Conservation (phyloP, 1,140 invertebrate species). For the Caerostris extrusa region DNA sequence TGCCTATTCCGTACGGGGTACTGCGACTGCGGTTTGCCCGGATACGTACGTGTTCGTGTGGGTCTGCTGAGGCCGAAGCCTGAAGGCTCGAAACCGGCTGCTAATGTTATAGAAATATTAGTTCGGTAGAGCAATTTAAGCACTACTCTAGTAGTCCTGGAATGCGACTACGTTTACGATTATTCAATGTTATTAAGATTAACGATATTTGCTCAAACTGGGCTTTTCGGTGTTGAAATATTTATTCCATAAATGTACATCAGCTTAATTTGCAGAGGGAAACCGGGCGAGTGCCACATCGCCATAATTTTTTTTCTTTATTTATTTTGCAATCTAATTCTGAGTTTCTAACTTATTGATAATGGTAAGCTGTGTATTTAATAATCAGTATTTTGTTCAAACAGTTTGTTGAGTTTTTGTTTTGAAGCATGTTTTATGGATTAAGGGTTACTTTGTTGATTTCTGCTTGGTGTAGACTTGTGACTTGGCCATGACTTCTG, state of each 20-base stretch:
- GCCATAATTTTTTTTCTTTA: slow-evolving; percentile 53
- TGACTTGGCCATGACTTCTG: slow-evolving; percentile 76
- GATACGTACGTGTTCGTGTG: slow-evolving; percentile 73
- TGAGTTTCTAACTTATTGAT: slow-evolving; percentile 56
- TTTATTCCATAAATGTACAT: slow-evolving; percentile 68
- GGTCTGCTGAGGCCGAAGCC: slow-evolving; percentile 59
- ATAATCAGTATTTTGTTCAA: slow-evolving; percentile 50
- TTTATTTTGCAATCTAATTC: slow-evolving; percentile 30
- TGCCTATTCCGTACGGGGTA: slow-evolving; percentile 68
- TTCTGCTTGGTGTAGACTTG: slow-evolving; percentile 72
- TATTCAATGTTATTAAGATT: slow-evolving; percentile 41
- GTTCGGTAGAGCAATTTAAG: not conserved
- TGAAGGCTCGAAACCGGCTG: slow-evolving; percentile 70
- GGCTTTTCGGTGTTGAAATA: slow-evolving; percentile 38
- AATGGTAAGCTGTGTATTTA: slow-evolving; percentile 67
- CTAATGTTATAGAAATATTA: slow-evolving; percentile 55
- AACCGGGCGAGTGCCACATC: slow-evolving; percentile 73
- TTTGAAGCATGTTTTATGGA: slow-evolving; percentile 58
- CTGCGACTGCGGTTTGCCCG: slow-evolving; percentile 75
- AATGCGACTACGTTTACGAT: slow-evolving; percentile 48
- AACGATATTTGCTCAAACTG: slow-evolving; percentile 57
- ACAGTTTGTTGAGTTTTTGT: slow-evolving; percentile 60
- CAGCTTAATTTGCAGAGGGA: slow-evolving; percentile 65
- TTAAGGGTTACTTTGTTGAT: slow-evolving; percentile 73
- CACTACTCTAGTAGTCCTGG: slow-evolving; percentile 43